Base-by-base conservation (phyloP, 2,113 vertebrate species). In the Azemiops feae region DNA sequence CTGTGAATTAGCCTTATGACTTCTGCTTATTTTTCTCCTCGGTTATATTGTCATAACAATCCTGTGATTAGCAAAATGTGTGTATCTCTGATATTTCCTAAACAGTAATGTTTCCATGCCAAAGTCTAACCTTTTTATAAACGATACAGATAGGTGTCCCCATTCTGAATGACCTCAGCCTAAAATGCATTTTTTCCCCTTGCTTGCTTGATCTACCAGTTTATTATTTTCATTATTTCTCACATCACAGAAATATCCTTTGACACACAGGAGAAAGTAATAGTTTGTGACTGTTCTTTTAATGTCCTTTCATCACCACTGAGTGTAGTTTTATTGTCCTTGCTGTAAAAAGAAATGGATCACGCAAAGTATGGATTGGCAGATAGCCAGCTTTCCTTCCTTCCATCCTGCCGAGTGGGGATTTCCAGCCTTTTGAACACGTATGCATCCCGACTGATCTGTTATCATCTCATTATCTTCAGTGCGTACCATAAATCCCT, bases 271-370 rank as follows among this genome's bases (percentile, higher is more conserved):
- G 93, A 92, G 93, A 92, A 94, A 96, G 93, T 89, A 94, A 94
- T 94, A 91, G 96, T 96, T 97, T 94, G 95, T 93, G 93, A 93
- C 95, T 97, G 96, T 91, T 96, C 95, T 96, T 95, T 96, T 96
- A 86, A 81, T 94, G 93, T 95, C 89, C 93, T 94, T 92, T 94
- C 91, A 90, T 93, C 93, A 89, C 92, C 57, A 89, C 90, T 94
- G 94, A 96, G 91, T 95, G 93, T 92, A 96, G 89, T 87, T 97
- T 96, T 95, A 93, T 94, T 96, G 95, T 90, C 93, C 91, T 92
- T 34, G 3, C 90, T 92, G 89, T 93, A 94, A 93, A 96, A 74
- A 88, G 89, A 88, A 95, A 93, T 93, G 2, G 3, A 95, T 94
- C 93, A 96, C 95, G 53, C n/a, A 81, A n/a, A 30, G 16, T 93